These are phyloP conservation scores for Eurystomus gularis DNA, from an alignment of 2,113 vertebrate genomes.

Conservation along the genomic window DNA sequence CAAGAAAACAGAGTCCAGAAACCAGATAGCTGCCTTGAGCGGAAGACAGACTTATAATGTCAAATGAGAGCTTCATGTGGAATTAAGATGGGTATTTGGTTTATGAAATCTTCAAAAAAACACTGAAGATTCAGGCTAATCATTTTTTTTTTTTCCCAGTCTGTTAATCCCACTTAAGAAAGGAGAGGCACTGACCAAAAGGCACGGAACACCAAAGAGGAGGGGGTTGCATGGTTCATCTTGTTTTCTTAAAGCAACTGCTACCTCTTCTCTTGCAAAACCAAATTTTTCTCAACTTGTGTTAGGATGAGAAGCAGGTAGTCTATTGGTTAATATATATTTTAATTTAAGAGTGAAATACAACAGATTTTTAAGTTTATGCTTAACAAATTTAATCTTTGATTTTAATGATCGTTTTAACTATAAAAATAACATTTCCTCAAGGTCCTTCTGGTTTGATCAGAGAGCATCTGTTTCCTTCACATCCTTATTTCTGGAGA, in stretches of 20 bases:
- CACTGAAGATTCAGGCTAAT: not conserved
- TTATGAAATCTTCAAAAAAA: not conserved
- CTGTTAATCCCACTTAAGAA: not conserved
- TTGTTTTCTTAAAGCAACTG: not conserved
- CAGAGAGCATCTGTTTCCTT: not conserved
- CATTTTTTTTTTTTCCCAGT: not conserved
- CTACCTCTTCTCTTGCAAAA: not conserved
- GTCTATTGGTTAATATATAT: not conserved
- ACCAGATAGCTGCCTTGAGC: not conserved
- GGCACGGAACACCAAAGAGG: not conserved
- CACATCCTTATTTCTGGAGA: not conserved
- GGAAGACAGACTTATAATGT: not conserved
- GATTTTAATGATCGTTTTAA: not conserved
- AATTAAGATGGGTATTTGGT: not conserved
- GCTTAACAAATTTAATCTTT: not conserved
- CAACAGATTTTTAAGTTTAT: not conserved
- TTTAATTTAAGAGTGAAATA: not conserved
- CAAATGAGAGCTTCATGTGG: not conserved
- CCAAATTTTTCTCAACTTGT: not conserved
- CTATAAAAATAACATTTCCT: not conserved
- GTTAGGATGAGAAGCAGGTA: not conserved
- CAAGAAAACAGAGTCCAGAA: not conserved
- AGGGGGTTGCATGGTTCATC: not conserved
- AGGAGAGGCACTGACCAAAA: not conserved
- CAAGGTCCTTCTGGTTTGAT: not conserved